phyloP scores from a whole-genome alignment of 2,888 invertebrate species.

The Nemotelus pantherinus region DNA sequence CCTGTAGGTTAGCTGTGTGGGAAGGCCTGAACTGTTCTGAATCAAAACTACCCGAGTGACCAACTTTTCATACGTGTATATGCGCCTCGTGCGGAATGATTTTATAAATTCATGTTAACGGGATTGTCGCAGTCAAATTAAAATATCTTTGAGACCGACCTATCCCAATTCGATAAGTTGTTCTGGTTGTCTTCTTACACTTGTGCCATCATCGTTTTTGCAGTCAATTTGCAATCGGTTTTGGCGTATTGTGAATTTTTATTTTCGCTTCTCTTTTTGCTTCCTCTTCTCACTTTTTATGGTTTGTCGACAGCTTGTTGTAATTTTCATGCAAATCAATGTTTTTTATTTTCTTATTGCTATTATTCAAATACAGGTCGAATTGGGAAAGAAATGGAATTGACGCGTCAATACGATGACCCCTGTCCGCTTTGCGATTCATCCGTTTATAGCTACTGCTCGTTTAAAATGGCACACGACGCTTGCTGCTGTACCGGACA shows the following conservation, averaged over 20 bases:
- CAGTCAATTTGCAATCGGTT: background rate
- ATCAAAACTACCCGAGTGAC: too few species aligned
- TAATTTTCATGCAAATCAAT: slow-evolving; percentile 25
- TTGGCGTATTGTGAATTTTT: background rate
- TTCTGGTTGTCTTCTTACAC: too few species aligned
- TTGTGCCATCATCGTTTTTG: background rate
- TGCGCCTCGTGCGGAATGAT: background rate
- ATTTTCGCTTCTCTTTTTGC: background rate
- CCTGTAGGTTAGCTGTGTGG: too few species aligned
- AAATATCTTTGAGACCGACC: background rate
- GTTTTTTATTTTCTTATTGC: background rate
- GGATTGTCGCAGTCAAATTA: slow-evolving; percentile 1
- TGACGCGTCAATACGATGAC: slow-evolving; percentile 46
- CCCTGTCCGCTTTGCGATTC: slow-evolving; percentile 81
- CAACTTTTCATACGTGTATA: too few species aligned
- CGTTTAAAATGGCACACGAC: slow-evolving; percentile 78
- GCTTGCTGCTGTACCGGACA: slow-evolving; percentile 75
- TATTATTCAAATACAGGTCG: slow-evolving; percentile 6
- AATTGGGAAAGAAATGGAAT: slow-evolving; percentile 31
- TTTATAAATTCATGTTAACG: slow-evolving; percentile 6
- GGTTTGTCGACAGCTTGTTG: background rate
- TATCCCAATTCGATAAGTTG: background rate
- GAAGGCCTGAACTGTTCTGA: too few species aligned
- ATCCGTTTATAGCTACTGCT: slow-evolving; percentile 81
- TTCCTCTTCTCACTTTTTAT: background rate